Evolutionary conservation across 2,113 vertebrate species (phyloP).

Genomic region (Butastur rufipennis): DNA sequence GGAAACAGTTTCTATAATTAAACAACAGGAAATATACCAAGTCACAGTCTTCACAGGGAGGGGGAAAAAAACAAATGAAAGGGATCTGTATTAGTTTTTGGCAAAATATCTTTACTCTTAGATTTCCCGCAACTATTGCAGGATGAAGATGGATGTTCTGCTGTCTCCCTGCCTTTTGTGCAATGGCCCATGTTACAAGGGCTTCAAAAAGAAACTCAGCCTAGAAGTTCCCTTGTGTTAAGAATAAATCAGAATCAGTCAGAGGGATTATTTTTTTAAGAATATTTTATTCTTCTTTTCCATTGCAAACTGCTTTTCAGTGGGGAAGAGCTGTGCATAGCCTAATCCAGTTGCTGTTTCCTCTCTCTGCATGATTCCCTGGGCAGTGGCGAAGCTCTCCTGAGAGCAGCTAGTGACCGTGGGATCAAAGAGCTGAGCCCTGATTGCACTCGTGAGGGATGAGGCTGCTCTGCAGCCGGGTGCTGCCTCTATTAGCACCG

Average conservation of each 20-base stretch:
- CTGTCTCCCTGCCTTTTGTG: neutral
- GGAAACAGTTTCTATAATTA: neutral
- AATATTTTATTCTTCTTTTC: neutral
- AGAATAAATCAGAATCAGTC: neutral
- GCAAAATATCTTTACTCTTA: neutral
- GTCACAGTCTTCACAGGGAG: neutral
- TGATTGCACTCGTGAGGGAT: accelerated
- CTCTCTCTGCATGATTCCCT: neutral
- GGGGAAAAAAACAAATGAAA: neutral
- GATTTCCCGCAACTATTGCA: neutral
- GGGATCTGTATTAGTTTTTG: neutral
- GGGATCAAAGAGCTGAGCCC: neutral
- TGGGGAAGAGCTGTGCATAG: neutral
- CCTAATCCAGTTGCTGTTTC: neutral
- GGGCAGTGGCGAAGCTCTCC: neutral
- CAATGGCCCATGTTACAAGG: neutral
- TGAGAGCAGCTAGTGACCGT: neutral
- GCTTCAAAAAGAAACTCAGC: neutral
- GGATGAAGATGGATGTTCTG: neutral
- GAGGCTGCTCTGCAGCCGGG: neutral
- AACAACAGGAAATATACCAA: neutral
- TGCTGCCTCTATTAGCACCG: neutral
- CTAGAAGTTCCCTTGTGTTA: neutral
- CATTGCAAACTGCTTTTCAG: neutral
- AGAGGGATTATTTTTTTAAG: neutral